phyloP scores from a whole-genome alignment of 2,113 vertebrate genomes.

The Struthio camelus region DNA sequence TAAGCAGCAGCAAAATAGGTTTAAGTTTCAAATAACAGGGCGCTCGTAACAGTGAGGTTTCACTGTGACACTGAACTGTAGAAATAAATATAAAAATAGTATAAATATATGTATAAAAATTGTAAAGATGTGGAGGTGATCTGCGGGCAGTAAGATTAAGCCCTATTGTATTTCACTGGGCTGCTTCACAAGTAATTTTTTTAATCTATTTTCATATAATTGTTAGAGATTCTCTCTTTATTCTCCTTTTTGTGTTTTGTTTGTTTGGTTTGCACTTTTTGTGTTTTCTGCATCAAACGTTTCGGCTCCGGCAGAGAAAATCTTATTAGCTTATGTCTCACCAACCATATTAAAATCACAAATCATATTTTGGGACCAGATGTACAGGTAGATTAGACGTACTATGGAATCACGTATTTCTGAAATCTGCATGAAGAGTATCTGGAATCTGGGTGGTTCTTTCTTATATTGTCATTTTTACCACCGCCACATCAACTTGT shows the following conservation, averaged over 20 bases:
- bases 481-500: background rate
- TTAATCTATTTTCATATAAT: background rate
- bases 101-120: background rate
- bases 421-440: background rate
- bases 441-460: background rate
- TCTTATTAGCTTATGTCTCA: constrained; percentile 22
- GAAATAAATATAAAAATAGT: too few relatives aligned
- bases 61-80: background rate
- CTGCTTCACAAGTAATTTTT: background rate
- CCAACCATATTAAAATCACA: constrained; percentile 45
- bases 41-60: background rate
- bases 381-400: constrained; percentile 27
- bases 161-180: background rate
- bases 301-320: constrained; percentile 30
- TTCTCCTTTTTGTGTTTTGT: background rate
- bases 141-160: background rate
- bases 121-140: background rate
- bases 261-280: too few relatives aligned
- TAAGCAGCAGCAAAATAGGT: background rate
- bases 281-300: background rate
- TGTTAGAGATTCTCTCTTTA: background rate
- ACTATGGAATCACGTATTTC: background rate
- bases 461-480: background rate
- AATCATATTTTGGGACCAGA: constrained; percentile 40
- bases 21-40: background rate